Conservation (phyloP, 2,797 vertebrate species). For the Notamacropus eugenii region DNA sequence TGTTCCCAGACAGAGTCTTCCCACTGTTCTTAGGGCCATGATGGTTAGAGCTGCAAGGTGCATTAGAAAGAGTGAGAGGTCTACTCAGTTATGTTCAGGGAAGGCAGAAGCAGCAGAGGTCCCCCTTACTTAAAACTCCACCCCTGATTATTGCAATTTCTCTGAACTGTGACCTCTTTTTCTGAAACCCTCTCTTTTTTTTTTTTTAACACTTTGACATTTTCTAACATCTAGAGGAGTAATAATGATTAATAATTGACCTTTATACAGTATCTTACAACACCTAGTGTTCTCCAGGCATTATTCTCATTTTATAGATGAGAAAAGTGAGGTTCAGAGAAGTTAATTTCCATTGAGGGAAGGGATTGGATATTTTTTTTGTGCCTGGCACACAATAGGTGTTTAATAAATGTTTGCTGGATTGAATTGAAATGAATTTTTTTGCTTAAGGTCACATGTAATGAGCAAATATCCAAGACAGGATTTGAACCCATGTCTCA, state of each 20-base stretch:
- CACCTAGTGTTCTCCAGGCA: not conserved
- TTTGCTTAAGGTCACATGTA: not conserved
- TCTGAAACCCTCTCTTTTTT: not conserved
- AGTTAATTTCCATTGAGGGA: not conserved
- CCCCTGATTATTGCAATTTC: not conserved
- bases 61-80: not conserved
- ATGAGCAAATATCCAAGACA: not conserved
- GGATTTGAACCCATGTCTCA: not conserved
- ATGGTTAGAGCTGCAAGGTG: not conserved
- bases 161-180: not conserved
- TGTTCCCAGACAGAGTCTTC: not conserved
- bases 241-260: not conserved
- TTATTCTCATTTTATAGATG: not conserved
- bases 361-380: not conserved
- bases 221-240: not conserved
- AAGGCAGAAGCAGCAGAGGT: not conserved
- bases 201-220: not conserved
- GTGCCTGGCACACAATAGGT: not conserved
- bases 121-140: not conserved
- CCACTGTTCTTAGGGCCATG: not conserved
- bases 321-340: not conserved
- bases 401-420: not conserved
- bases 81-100: not conserved
- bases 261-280: not conserved
- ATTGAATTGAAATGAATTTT: not conserved